Percentiles rank a stretch among this genome's conserved stretches.
These are phyloP conservation scores for Synergus itoensis DNA, from an alignment of 2,888 invertebrate species.

Conservation along the genomic window DNA sequence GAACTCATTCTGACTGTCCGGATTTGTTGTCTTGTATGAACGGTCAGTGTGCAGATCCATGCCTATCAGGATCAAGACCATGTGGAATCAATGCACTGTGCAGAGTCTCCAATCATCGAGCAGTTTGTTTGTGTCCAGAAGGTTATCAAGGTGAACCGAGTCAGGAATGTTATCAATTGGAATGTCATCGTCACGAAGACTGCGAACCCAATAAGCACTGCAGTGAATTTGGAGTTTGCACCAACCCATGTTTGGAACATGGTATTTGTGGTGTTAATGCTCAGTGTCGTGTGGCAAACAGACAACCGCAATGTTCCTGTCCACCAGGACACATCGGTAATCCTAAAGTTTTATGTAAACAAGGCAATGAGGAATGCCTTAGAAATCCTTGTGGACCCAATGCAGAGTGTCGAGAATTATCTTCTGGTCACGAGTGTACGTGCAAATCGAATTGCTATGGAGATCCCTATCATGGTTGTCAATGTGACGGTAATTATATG, in stretches of 20 bases:
- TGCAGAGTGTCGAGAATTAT: slow-evolving; percentile 88
- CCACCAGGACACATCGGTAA: slow-evolving; percentile 87
- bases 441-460: slow-evolving; percentile 90
- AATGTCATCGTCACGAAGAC: slow-evolving; percentile 87
- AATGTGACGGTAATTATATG: slow-evolving; percentile 82
- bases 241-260: slow-evolving; percentile 88
- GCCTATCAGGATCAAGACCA: slow-evolving; percentile 81
- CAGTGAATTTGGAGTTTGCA: slow-evolving; percentile 84
- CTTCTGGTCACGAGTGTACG: slow-evolving; percentile 89
- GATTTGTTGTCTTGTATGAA: slow-evolving; percentile 87
- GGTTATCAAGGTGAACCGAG: slow-evolving; percentile 91
- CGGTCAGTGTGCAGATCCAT: slow-evolving; percentile 86
- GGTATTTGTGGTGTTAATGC: slow-evolving; percentile 91
- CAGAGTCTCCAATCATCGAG: slow-evolving; percentile 88
- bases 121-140: slow-evolving; percentile 92
- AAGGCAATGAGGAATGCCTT: slow-evolving; percentile 86
- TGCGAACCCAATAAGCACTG: slow-evolving; percentile 90
- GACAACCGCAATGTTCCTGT: slow-evolving; percentile 88
- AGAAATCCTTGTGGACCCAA: slow-evolving; percentile 92
- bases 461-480: slow-evolving; percentile 89
- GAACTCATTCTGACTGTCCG: slow-evolving; percentile 88
- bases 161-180: slow-evolving; percentile 86
- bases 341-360: slow-evolving; percentile 84
- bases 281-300: slow-evolving; percentile 88
- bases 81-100: slow-evolving; percentile 92